Percentiles rank a stretch among this genome's conserved stretches.
Evolutionary conservation across 1,140 invertebrate genomes (phyloP).

Genomic region (Samia ricini): DNA sequence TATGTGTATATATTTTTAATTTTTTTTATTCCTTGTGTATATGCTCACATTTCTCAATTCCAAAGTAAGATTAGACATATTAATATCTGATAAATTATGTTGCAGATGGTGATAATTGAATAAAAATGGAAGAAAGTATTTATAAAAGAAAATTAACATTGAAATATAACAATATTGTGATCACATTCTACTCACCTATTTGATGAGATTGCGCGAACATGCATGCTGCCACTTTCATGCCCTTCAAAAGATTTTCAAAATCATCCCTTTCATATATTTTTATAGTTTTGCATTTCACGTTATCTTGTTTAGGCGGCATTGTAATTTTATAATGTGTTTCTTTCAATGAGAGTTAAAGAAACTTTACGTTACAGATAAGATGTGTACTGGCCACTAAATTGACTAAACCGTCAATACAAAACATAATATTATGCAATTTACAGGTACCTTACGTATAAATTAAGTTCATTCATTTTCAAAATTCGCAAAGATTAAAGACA

Average conservation of each 20-base stretch:
- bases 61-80: no score
- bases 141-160: no score
- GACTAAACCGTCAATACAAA: background rate
- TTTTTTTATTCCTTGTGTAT: no score
- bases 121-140: background rate
- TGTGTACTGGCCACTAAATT: background rate
- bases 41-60: no score
- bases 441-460: background rate
- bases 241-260: slow-evolving; percentile 76
- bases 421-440: slow-evolving; percentile 16
- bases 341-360: background rate
- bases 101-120: background rate
- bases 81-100: background rate
- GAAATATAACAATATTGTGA: background rate
- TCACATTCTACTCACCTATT: slow-evolving; percentile 49
- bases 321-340: background rate
- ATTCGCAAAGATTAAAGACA: background rate
- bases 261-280: slow-evolving; percentile 76
- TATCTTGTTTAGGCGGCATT: slow-evolving; percentile 54
- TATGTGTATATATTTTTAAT: no score
- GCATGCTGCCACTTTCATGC: slow-evolving; percentile 79
- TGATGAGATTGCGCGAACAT: slow-evolving; percentile 78
- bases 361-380: background rate
- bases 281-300: slow-evolving; percentile 55
- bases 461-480: background rate